Conservation (phyloP, 2,113 vertebrate genomes). For the Elephas maximus region DNA sequence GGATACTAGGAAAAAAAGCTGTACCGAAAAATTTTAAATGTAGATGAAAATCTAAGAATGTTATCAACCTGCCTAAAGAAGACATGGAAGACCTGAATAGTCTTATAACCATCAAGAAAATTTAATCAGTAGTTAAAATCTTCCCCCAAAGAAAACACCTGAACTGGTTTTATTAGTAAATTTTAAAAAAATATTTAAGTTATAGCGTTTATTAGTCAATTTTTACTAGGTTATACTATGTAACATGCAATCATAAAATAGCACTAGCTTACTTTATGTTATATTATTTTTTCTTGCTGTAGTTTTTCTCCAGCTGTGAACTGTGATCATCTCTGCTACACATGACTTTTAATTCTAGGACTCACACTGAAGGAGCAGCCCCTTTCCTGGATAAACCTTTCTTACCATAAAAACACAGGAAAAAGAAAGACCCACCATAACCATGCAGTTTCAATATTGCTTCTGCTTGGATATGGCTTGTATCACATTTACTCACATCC, state of each 20-base stretch:
- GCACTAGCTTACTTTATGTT: too few species aligned
- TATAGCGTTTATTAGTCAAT: too few species aligned
- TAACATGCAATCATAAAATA: too few species aligned
- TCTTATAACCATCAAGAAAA: constrained; percentile 9
- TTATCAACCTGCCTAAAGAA: not conserved
- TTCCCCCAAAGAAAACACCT: not conserved
- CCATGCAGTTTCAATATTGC: not conserved
- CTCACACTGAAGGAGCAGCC: not conserved
- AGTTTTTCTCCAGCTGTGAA: not conserved
- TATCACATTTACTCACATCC: not conserved
- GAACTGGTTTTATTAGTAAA: too few species aligned
- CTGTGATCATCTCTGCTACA: not conserved
- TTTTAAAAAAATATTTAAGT: too few species aligned
- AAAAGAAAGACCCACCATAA: not conserved
- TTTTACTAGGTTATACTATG: too few species aligned
- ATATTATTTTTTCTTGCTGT: too few species aligned
- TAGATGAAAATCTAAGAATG: not conserved
- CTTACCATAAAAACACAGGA: not conserved
- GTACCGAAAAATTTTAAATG: not conserved
- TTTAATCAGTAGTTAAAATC: not conserved
- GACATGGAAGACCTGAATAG: not conserved
- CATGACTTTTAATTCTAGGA: not conserved
- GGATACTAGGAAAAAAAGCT: not conserved
- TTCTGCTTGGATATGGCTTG: too few species aligned
- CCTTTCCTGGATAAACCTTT: not conserved